phyloP scores from a whole-genome alignment of 2,797 vertebrate genomes.

The Galaxias olidus region DNA sequence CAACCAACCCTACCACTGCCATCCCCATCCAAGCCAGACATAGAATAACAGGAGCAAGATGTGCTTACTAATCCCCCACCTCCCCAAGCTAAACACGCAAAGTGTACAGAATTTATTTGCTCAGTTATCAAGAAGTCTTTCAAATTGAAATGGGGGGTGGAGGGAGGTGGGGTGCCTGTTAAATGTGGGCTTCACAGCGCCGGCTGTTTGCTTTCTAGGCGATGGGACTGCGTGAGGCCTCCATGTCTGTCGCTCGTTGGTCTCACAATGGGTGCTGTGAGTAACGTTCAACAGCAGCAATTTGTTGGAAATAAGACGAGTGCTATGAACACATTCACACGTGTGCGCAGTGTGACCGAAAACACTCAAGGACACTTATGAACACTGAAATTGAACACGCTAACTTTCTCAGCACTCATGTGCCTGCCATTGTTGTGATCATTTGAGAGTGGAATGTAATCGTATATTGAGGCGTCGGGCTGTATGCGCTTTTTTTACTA shows the following conservation, averaged over 20 bases:
- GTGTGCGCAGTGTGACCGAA: neutral
- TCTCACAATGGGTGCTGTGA: conserved; percentile 50
- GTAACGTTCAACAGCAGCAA: conserved; percentile 64
- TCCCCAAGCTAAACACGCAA: conserved; percentile 55
- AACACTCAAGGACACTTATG: neutral
- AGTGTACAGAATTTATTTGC: conserved; percentile 69
- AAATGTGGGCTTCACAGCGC: conserved; percentile 59
- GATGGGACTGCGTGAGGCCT: conserved; percentile 62
- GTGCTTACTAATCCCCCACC: conserved; percentile 66
- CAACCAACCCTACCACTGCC: conserved; percentile 42
- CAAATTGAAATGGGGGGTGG: conserved; percentile 53
- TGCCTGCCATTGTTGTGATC: too few species aligned
- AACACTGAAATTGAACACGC: too few species aligned
- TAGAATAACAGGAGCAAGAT: conserved; percentile 72
- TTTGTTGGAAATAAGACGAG: conserved; percentile 54
- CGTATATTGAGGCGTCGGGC: too few species aligned
- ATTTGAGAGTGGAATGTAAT: too few species aligned
- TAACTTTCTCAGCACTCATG: too few species aligned
- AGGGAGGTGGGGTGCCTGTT: conserved; percentile 28
- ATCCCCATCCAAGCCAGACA: conserved; percentile 53
- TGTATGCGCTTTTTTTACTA: too few species aligned
- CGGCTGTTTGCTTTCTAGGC: conserved; percentile 71
- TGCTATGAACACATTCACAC: conserved; percentile 16
- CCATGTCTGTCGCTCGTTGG: conserved; percentile 34
- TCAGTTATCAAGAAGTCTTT: conserved; percentile 73